These are phyloP conservation scores for Avahi laniger DNA, from an alignment of 2,797 vertebrate species.

Conservation along the genomic window DNA sequence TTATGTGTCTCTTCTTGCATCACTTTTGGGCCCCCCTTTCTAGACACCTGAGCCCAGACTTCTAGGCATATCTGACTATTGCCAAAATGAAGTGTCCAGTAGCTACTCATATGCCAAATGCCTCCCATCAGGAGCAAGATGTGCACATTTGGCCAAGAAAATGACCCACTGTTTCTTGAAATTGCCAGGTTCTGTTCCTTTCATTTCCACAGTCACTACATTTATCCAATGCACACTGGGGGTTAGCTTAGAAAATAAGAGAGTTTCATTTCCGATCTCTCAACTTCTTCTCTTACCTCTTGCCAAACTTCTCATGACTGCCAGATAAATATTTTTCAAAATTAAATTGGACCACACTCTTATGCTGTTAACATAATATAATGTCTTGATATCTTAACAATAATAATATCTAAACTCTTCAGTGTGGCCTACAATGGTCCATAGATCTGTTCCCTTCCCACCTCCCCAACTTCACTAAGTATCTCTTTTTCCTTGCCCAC, in stretches of 20 bases:
- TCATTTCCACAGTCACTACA: not conserved
- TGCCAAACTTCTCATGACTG: slow-evolving; percentile 21
- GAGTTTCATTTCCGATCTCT: not conserved
- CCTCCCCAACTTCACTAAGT: not conserved
- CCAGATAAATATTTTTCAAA: not conserved
- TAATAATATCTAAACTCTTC: not conserved
- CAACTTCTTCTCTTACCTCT: not conserved
- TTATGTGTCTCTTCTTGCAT: not conserved
- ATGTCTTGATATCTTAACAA: not conserved
- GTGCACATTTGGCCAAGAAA: not conserved
- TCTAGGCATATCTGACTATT: not conserved
- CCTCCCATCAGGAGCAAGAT: not conserved
- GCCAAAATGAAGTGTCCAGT: not conserved
- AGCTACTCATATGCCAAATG: not conserved
- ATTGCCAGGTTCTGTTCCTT: not conserved
- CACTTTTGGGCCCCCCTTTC: not conserved
- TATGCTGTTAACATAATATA: slow-evolving; percentile 3
- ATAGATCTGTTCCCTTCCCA: not conserved
- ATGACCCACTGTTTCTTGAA: not conserved
- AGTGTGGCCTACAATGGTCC: not conserved
- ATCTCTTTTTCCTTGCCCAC: not conserved
- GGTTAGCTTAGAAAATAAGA: not conserved
- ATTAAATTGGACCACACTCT: not conserved
- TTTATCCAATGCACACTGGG: not conserved
- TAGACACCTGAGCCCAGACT: not conserved